phyloP scores from a whole-genome alignment of 2,113 vertebrate genomes.

The Heteronetta atricapilla region DNA sequence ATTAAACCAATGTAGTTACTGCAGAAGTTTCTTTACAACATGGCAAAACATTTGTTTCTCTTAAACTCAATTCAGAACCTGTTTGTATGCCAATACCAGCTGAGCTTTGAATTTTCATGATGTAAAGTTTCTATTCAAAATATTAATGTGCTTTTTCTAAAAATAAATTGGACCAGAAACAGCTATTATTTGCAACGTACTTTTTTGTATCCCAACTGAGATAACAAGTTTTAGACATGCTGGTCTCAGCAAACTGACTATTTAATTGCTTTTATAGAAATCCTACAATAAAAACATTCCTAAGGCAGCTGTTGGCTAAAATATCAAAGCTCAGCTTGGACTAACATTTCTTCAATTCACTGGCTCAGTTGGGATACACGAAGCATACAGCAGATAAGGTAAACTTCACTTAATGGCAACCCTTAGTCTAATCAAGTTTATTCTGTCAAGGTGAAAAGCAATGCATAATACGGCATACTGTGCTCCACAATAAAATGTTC shows the following conservation, averaged over 20 bases:
- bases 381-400: conserved; percentile 37
- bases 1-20: not conserved
- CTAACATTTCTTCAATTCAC: conserved; percentile 44
- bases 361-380: conserved; percentile 35
- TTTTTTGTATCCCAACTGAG: conserved; percentile 30
- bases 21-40: not conserved
- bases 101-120: conserved; percentile 11
- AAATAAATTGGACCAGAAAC: conserved; percentile 30
- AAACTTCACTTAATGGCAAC: conserved; percentile 38
- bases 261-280: conserved; percentile 54
- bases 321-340: conserved; percentile 61
- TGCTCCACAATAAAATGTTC: not conserved
- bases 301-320: conserved; percentile 54
- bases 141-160: conserved; percentile 25
- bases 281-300: conserved; percentile 36
- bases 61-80: not conserved
- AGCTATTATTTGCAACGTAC: conserved; percentile 27
- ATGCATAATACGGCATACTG: not conserved
- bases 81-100: conserved; percentile 24
- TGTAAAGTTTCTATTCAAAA: conserved; percentile 35
- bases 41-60: not conserved
- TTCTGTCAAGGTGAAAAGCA: conserved; percentile 25
- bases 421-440: conserved; percentile 46
- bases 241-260: conserved; percentile 37
- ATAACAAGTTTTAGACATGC: conserved; percentile 57